Base-by-base conservation (phyloP, 2,797 vertebrate species). In the Fundulus diaphanus region DNA sequence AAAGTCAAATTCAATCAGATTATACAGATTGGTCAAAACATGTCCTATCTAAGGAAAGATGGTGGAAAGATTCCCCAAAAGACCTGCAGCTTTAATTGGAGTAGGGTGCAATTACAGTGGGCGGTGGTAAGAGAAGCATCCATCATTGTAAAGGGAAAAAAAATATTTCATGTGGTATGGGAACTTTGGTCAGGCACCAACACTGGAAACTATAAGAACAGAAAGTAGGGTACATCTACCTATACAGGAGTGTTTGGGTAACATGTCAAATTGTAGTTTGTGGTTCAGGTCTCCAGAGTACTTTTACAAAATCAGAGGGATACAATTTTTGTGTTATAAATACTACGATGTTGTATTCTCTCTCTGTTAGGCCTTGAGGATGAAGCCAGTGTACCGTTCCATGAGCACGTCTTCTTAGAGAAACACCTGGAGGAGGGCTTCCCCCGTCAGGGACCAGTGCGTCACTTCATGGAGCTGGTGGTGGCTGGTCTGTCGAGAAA, bases 381-480 rank as follows among this genome's bases (percentile, higher is more conserved):
- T 82, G 97, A 96, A 85, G 88, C 87, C 24, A 79, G 81, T 3
- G 96, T 97, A 69, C 96, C 96, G 35, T 99, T 99, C 94, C 94
- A 99, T 68, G 97, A 99, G 83, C 98, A 99, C 35, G 78, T 99
- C 88, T 99, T 98, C 93, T 91, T 99, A 84, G 97, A 98, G 52
- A 96, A 95, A 81, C 93, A 99, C 86, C 86, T 99, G 3, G 90
- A 96, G 83, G 95, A 92, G 48, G 95, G 90, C 44, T 99, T 99
- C 77, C 96, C 98, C 54, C 93, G 88, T 46, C 93, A 96, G 81
- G 98, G 97, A 72, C 97, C 98, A 2, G 92, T 99, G 84, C 95
- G 96, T 46, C 97, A 98, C 90, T 99, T 99, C 90, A 99, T 99
- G 96, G 98, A 99, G 78, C 95, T 99, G 0, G 97, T 99, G 49